These are phyloP conservation scores for Pammene aurita DNA, from an alignment of 2,888 invertebrate species.

Conservation along the genomic window DNA sequence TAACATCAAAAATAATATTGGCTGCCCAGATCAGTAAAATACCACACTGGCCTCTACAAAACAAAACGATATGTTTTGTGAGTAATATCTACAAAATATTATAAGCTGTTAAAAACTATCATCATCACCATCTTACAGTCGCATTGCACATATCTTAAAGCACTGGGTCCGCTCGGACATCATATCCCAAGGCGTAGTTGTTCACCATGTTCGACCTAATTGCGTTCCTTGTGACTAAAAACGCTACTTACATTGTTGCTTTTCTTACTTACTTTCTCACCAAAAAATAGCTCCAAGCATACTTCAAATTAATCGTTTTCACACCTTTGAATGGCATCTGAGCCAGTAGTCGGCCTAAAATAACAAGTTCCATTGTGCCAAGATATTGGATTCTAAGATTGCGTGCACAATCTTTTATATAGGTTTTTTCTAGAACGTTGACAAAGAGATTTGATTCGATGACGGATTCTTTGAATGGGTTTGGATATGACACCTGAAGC, in stretches of 20 bases:
- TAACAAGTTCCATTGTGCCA: conserved; percentile 68
- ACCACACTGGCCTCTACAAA: too few relatives aligned
- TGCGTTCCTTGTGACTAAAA: conserved; percentile 5
- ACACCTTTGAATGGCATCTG: conserved; percentile 43
- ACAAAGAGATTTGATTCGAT: conserved; percentile 74
- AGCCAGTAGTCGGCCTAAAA: conserved; percentile 63
- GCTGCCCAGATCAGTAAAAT: too few relatives aligned
- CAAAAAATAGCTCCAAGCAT: conserved; percentile 26
- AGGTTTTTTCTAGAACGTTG: conserved; percentile 48
- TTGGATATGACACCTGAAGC: conserved; percentile 79
- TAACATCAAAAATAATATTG: too few relatives aligned
- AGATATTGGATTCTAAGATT: conserved; percentile 75
- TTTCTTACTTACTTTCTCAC: conserved; percentile 21
- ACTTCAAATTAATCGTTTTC: conserved; percentile 40
- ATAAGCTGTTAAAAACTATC: too few relatives aligned
- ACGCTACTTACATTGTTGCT: background rate
- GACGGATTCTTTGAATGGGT: conserved; percentile 72
- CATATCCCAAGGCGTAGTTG: too few relatives aligned
- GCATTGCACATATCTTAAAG: too few relatives aligned
- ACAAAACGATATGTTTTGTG: too few relatives aligned
- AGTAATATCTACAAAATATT: too few relatives aligned
- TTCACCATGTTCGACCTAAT: background rate
- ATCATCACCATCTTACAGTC: too few relatives aligned
- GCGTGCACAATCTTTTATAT: conserved; percentile 63
- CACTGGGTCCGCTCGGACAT: too few relatives aligned